phyloP scores from a whole-genome alignment of 2,888 invertebrate genomes.

The Rhogogaster chlorosoma region DNA sequence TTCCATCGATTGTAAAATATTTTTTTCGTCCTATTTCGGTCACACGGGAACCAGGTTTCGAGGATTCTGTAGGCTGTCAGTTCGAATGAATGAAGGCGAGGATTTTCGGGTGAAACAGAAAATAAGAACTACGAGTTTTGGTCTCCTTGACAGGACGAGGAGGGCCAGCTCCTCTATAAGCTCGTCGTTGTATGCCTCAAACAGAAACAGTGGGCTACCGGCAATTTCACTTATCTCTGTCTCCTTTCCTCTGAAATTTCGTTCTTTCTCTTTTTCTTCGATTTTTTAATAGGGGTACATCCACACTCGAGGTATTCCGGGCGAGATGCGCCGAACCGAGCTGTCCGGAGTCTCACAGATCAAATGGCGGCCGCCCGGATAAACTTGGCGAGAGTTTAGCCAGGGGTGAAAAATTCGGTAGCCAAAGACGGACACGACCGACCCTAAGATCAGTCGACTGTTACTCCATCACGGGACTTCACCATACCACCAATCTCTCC shows the following conservation, averaged over 20 bases:
- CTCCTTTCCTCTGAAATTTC: neutral
- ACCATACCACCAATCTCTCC: neutral
- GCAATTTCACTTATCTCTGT: neutral
- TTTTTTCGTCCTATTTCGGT: neutral
- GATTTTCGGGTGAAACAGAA: conserved; percentile 20
- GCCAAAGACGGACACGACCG: conserved; percentile 59
- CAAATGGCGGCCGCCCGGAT: conserved; percentile 69
- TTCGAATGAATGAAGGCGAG: neutral
- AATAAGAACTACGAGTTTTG: conserved; percentile 11
- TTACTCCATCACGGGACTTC: conserved; percentile 27
- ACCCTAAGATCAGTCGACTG: conserved; percentile 46
- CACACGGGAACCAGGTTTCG: conserved; percentile 2
- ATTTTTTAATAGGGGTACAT: conserved; percentile 29
- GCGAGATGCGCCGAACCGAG: conserved; percentile 31
- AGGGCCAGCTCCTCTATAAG: neutral
- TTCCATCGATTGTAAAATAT: neutral
- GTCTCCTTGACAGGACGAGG: neutral
- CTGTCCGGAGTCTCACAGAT: conserved; percentile 61
- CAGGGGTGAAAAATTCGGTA: conserved; percentile 77
- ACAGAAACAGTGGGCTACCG: conserved; percentile 34
- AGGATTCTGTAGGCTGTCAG: conserved; percentile 10
- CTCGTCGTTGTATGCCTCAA: conserved; percentile 8
- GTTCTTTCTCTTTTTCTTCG: neutral
- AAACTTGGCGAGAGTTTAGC: conserved; percentile 67
- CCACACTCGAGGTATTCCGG: conserved; percentile 36